These are phyloP conservation scores for Pegoplata infirma DNA, from an alignment of 2,888 invertebrate species.

Conservation along the genomic window DNA sequence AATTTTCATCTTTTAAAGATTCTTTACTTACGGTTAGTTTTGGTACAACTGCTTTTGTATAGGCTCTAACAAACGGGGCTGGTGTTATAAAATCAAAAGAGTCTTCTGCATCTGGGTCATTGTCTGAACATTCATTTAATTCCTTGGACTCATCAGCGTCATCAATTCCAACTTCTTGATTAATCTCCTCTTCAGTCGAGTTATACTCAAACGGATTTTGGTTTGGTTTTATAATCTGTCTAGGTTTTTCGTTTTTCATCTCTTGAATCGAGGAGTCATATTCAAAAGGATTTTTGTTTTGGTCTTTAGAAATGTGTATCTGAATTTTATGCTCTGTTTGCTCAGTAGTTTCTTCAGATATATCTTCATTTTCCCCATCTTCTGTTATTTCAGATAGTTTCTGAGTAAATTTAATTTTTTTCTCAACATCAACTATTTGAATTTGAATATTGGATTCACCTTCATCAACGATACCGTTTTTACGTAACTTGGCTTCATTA, in stretches of 20 bases:
- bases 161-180: background rate
- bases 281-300: slow-evolving; percentile 37
- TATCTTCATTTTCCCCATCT: slow-evolving; percentile 61
- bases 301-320: background rate
- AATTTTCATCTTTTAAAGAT: slow-evolving; percentile 67
- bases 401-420: slow-evolving; percentile 65
- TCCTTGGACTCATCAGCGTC: slow-evolving; percentile 59
- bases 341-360: slow-evolving; percentile 19
- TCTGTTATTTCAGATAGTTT: slow-evolving; percentile 68
- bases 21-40: slow-evolving; percentile 66
- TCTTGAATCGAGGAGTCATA: background rate
- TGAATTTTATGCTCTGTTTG: background rate
- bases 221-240: background rate
- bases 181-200: background rate
- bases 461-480: slow-evolving; percentile 57
- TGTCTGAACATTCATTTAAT: slow-evolving; percentile 50
- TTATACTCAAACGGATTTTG: slow-evolving; percentile 14
- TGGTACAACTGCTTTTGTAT: slow-evolving; percentile 68
- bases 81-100: slow-evolving; percentile 72
- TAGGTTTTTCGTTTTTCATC: background rate
- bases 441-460: slow-evolving; percentile 28
- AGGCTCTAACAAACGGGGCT: slow-evolving; percentile 75
- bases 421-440: slow-evolving; percentile 57
- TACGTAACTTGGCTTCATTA: slow-evolving; percentile 76
- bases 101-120: slow-evolving; percentile 66